A percentile compares a stretch with the other conserved stretches of the same genome.
These are phyloP conservation scores for Myotis brandtii DNA, from an alignment of 2,113 vertebrate genomes.

Conservation along the genomic window DNA sequence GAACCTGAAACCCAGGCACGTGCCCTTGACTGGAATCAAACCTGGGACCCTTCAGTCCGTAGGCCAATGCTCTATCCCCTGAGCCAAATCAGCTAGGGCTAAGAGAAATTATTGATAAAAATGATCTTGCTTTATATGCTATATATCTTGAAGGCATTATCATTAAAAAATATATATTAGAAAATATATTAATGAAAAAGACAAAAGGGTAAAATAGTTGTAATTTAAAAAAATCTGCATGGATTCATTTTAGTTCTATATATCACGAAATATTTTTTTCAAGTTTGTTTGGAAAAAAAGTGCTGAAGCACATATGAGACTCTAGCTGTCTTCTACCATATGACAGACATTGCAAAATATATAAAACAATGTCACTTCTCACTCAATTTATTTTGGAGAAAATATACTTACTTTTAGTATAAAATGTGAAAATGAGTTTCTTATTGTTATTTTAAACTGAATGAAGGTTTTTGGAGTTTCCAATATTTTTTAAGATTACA, in stretches of 20 bases:
- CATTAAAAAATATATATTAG: background rate
- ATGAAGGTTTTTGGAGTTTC: background rate
- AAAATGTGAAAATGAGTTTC: background rate
- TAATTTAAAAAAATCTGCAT: background rate
- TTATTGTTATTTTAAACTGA: background rate
- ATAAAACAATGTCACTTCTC: background rate
- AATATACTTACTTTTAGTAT: background rate
- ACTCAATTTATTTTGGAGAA: background rate
- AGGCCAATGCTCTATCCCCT: too few relatives aligned
- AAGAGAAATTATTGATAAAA: slow-evolving; percentile 40
- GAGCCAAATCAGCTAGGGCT: too few relatives aligned
- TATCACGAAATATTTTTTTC: background rate
- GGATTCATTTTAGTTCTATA: background rate
- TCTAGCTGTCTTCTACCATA: background rate
- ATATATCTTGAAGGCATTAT: background rate
- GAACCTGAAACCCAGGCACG: too few relatives aligned
- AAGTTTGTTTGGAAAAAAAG: background rate
- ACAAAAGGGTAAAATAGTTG: background rate
- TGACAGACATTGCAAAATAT: background rate
- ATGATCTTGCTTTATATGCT: slow-evolving; percentile 22
- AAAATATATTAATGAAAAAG: background rate
- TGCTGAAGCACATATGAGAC: background rate
- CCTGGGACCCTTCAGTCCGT: too few relatives aligned
- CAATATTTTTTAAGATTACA: background rate
- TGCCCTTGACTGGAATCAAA: too few relatives aligned